Conservation (phyloP, 2,113 vertebrate genomes). For the Phylloscopus trochiloides region DNA sequence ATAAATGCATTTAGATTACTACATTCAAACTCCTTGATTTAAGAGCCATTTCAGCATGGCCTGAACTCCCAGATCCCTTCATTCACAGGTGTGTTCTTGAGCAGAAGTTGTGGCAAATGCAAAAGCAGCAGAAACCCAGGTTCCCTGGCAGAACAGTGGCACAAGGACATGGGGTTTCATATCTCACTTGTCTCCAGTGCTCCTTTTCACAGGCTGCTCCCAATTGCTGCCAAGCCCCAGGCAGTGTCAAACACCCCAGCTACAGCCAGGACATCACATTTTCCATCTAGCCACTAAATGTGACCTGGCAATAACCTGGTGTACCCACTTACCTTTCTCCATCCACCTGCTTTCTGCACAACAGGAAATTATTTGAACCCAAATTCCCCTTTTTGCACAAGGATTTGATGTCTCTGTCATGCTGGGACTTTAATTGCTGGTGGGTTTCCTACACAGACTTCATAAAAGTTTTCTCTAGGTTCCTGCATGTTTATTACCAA, state of each 20-base stretch:
- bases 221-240: rapidly evolving
- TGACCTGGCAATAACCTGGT: not conserved
- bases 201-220: not conserved
- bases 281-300: not conserved
- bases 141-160: rapidly evolving
- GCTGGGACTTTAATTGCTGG: not conserved
- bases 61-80: not conserved
- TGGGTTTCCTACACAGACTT: not conserved
- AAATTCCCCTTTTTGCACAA: not conserved
- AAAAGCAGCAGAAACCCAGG: not conserved
- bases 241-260: not conserved
- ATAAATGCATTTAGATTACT: not conserved
- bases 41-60: not conserved
- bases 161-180: rapidly evolving
- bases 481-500: not conserved
- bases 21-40: not conserved
- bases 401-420: not conserved
- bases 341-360: not conserved
- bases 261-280: not conserved
- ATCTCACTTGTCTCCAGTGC: not conserved
- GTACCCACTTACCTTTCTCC: not conserved
- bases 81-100: not conserved
- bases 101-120: not conserved
- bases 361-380: not conserved
- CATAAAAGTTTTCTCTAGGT: not conserved